Evolutionary conservation across 2,113 vertebrate genomes (phyloP).

Genomic region (Anhinga rufa): DNA sequence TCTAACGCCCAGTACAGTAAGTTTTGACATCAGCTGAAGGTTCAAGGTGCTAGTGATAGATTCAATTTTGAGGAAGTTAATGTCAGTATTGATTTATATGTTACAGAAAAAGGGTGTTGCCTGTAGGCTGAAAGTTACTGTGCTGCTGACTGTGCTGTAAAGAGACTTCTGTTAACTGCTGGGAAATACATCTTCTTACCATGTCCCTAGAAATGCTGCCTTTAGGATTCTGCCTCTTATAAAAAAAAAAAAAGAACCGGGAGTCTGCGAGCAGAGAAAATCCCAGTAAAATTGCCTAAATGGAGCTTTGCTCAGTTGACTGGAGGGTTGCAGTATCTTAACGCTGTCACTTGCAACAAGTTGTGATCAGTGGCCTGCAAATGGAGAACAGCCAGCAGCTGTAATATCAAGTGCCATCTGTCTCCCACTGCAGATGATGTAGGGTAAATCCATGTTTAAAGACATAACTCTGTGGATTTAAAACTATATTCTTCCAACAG

Average conservation of each 20-base stretch:
- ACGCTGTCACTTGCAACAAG: background rate
- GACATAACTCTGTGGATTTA: background rate
- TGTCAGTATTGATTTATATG: too few species aligned
- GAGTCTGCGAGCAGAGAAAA: background rate
- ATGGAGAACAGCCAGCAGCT: background rate
- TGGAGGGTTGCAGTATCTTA: background rate
- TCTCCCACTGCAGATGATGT: background rate
- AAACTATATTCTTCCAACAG: background rate
- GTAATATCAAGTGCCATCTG: background rate
- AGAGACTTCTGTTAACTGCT: background rate
- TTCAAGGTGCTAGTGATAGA: background rate
- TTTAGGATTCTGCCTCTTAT: background rate
- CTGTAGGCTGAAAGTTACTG: background rate
- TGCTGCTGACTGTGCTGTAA: background rate
- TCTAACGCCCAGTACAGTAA: background rate
- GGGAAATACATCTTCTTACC: background rate
- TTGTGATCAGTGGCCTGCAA: background rate
- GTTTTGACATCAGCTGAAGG: background rate
- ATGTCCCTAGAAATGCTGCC: background rate
- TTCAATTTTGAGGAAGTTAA: too few species aligned
- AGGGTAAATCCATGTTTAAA: background rate
- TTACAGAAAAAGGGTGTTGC: background rate
- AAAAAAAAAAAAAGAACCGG: too few species aligned
- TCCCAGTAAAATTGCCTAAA: background rate
- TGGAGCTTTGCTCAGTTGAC: background rate